These are phyloP conservation scores for Catagonus wagneri DNA, from an alignment of 2,113 vertebrate genomes.

Conservation along the genomic window DNA sequence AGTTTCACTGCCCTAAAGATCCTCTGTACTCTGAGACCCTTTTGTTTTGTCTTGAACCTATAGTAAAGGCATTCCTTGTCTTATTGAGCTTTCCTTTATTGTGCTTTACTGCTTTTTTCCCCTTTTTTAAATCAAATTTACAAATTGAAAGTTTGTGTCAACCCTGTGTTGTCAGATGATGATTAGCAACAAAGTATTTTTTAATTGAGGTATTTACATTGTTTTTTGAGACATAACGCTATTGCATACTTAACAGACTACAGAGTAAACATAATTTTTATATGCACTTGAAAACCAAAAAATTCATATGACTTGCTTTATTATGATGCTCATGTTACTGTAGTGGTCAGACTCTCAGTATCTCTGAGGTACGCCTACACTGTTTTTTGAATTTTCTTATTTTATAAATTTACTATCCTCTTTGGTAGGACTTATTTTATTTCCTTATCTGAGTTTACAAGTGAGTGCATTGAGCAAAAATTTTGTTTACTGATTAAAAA, in stretches of 20 bases:
- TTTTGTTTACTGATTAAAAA: constrained; percentile 31
- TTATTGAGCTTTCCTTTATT: not conserved
- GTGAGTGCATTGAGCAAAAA: constrained; percentile 18
- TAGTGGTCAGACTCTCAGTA: not conserved
- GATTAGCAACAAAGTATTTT: not conserved
- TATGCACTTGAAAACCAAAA: not conserved
- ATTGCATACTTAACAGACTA: not conserved
- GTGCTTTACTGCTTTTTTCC: not conserved
- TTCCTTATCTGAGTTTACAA: constrained; percentile 48
- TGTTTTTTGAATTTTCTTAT: constrained; percentile 43
- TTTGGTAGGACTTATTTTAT: constrained; percentile 37
- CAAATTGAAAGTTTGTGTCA: not conserved
- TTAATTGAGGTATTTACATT: not conserved
- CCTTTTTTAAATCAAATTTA: not conserved
- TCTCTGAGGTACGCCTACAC: not conserved
- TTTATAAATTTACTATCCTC: constrained; percentile 28
- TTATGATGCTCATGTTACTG: not conserved
- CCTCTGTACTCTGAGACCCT: not conserved
- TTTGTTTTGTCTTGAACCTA: constrained; percentile 50
- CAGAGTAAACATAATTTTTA: not conserved
- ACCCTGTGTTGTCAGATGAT: not conserved
- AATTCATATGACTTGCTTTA: not conserved
- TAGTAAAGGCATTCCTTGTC: not conserved
- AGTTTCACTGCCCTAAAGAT: not conserved
- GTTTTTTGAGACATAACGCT: not conserved